Conservation (phyloP, 2,797 vertebrate species). For the Hydrophis major region DNA sequence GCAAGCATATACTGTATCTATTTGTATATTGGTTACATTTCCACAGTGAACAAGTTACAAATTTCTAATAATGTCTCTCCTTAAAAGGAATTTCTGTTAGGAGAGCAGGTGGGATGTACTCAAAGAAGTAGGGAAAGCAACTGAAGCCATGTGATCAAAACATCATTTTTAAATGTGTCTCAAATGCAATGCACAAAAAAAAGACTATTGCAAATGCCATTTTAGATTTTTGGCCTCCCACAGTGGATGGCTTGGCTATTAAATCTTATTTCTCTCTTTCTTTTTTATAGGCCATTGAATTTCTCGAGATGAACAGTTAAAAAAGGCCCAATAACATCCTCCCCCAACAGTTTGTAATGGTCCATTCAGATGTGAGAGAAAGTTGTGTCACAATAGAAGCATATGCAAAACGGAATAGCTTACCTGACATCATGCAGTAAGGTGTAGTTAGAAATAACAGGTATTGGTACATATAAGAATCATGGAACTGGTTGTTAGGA, state of each 20-base stretch:
- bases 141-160: neutral
- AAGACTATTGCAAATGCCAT: neutral
- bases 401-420: conserved; percentile 24
- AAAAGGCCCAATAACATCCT: neutral
- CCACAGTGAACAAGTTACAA: neutral
- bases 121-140: neutral
- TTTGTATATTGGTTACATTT: neutral
- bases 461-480: neutral
- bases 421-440: conserved; percentile 39
- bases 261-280: neutral
- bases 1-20: neutral
- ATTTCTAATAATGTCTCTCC: conserved; percentile 19
- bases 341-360: neutral
- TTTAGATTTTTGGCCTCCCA: neutral
- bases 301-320: neutral
- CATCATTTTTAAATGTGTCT: neutral
- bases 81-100: neutral
- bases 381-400: neutral
- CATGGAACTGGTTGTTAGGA: neutral
- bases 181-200: neutral
- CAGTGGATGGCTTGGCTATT: neutral
- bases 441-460: conserved; percentile 15
- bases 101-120: neutral
- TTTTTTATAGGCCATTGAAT: neutral
- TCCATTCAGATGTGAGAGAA: neutral